Base-by-base conservation (phyloP, 1,140 invertebrate species). In the Halyomorpha halys region DNA sequence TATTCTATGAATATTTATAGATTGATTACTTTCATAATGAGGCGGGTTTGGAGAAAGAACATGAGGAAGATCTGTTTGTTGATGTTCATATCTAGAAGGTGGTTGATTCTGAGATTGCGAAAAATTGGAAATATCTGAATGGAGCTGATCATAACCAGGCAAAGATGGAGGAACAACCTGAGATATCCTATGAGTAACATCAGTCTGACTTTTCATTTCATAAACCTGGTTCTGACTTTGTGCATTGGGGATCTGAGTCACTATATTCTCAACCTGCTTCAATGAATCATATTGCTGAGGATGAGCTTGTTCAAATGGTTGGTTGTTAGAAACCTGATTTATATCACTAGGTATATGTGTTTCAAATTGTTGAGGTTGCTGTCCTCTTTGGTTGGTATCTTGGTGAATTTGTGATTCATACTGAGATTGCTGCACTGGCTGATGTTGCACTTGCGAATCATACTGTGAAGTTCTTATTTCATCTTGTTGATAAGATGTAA, bases 291-390 rank as follows among this genome's bases (percentile, higher is more conserved):
- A 39, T 39, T 39, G 34, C 34, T 39, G 34, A 1, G 34, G 13
- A 13, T 30, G 27, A 30, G 77, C 76, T 75, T 64, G 76, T 68
- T 69, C 75, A 78, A 67, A 34, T 62, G 27, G 3, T 30, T 30
- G 27, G 8, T 61, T 34, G 63, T 65, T n/a, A 6, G 9, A n/a
- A 49, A 49, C 47, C 11, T 49, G n/a, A 49, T 49, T 11, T n/a
- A n/a, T n/a, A 19, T 49, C n/a, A 13, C 1, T 49, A 49, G 47
- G n/a, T 49, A 49, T 49, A 18, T 21, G n/a, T 13, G 47, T 19
- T 49, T 18, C 47, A n/a, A 49, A 19, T 18, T 49, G 47, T 49
- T 49, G 47, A n/a, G 34, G 34, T 39, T 39, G 34, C 13, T 39
- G 34, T 13, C 6, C 34, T 13, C 34, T 39, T 39, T 39, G 34